Evolutionary conservation across 2,888 invertebrate species (phyloP).

Genomic region (Brenthis ino): DNA sequence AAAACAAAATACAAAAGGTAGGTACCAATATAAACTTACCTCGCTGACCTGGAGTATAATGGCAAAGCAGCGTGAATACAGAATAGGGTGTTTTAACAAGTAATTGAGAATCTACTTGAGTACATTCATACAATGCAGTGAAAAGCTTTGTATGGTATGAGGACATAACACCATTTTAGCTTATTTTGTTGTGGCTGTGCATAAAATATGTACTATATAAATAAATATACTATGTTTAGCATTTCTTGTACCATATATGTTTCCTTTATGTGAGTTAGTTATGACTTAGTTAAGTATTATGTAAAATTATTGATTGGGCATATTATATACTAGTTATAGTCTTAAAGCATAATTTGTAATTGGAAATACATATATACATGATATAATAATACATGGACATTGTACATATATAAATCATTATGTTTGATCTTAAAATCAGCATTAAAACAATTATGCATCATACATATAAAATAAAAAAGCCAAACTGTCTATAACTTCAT

Average conservation of each 20-base stretch:
- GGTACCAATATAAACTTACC: slow-evolving; percentile 54
- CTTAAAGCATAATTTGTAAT: too few relatives aligned
- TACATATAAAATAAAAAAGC: slow-evolving; percentile 1
- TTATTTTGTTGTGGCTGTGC: slow-evolving; percentile 7
- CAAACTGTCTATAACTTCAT: not conserved
- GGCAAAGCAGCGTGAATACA: slow-evolving; percentile 68
- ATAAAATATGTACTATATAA: not conserved
- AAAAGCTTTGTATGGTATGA: slow-evolving; percentile 2
- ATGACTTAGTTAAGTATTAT: too few relatives aligned
- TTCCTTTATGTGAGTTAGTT: too few relatives aligned
- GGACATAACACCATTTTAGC: slow-evolving; percentile 1
- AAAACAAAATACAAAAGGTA: not conserved
- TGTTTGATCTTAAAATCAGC: not conserved
- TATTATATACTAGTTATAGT: too few relatives aligned
- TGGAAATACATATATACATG: too few relatives aligned
- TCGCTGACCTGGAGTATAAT: slow-evolving; percentile 67
- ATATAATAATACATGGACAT: too few relatives aligned
- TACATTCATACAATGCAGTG: slow-evolving; percentile 5
- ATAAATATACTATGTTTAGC: not conserved
- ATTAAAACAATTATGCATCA: not conserved
- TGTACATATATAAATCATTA: too few relatives aligned
- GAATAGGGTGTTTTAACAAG: slow-evolving; percentile 39
- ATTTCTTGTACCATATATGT: too few relatives aligned
- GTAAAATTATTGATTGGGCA: too few relatives aligned
- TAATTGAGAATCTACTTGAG: slow-evolving; percentile 12